phyloP scores from a whole-genome alignment of 2,888 invertebrate genomes.

The Resseliella maxima region DNA sequence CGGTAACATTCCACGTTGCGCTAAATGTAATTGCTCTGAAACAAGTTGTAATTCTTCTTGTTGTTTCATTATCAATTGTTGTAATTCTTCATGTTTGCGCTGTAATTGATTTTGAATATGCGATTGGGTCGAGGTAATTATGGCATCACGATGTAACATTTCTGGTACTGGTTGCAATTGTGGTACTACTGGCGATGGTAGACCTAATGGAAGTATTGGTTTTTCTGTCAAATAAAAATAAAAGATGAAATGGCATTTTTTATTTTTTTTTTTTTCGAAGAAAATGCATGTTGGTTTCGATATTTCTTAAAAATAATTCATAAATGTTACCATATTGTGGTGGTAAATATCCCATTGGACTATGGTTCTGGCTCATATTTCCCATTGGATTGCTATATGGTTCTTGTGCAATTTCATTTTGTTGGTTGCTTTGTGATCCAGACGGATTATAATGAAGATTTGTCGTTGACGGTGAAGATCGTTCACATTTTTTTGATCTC shows the following conservation, averaged over 20 bases:
- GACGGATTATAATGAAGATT: not conserved
- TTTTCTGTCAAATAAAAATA: not conserved
- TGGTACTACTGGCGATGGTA: not conserved
- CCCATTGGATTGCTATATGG: not conserved
- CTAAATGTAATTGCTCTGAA: slow-evolving; percentile 86
- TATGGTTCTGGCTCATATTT: not conserved
- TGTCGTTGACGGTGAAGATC: not conserved
- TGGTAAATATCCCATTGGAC: not conserved
- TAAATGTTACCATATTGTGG: not conserved
- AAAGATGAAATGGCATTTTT: not conserved
- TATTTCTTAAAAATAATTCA: not conserved
- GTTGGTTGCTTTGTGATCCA: not conserved
- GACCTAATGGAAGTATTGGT: not conserved
- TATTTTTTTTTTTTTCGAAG: too few species aligned
- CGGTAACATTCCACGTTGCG: slow-evolving; percentile 78
- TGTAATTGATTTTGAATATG: slow-evolving; percentile 80
- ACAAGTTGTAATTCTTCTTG: slow-evolving; percentile 87
- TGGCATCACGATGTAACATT: slow-evolving; percentile 65
- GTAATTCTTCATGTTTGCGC: slow-evolving; percentile 86
- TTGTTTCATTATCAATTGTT: slow-evolving; percentile 84
- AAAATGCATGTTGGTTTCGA: too few species aligned
- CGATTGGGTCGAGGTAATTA: slow-evolving; percentile 71
- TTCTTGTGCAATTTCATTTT: not conserved
- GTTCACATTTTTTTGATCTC: not conserved
- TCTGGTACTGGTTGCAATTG: not conserved